These are phyloP conservation scores for Spea bombifrons DNA, from an alignment of 2,113 vertebrate genomes.

Conservation along the genomic window DNA sequence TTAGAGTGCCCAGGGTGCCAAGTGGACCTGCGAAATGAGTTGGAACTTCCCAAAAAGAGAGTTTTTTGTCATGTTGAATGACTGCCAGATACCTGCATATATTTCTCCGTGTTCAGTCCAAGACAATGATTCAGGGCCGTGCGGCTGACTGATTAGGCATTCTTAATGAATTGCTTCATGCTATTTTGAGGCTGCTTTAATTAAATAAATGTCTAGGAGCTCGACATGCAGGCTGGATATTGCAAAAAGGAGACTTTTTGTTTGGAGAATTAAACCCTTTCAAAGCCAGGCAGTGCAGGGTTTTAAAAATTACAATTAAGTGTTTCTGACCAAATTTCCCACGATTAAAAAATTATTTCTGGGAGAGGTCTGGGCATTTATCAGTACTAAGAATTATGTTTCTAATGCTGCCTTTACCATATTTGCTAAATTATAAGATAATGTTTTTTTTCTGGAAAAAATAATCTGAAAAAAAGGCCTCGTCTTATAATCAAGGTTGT, in stretches of 20 bases:
- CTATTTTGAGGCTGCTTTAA: slow-evolving; percentile 41
- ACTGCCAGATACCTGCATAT: slow-evolving; percentile 19
- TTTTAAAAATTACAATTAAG: too few species aligned
- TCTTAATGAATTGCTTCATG: slow-evolving; percentile 44
- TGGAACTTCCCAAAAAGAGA: not conserved
- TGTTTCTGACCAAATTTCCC: too few species aligned
- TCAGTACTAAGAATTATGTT: too few species aligned
- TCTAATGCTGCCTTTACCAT: too few species aligned
- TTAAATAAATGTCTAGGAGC: slow-evolving; percentile 42
- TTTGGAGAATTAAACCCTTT: not conserved
- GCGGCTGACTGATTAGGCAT: slow-evolving; percentile 37
- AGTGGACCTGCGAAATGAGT: not conserved
- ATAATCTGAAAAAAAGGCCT: too few species aligned
- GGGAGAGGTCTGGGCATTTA: too few species aligned
- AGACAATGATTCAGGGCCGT: slow-evolving; percentile 37
- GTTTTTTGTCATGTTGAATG: not conserved
- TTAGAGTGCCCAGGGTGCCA: too few species aligned
- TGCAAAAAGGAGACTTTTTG: not conserved
- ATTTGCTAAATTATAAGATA: too few species aligned
- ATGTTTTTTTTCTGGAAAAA: too few species aligned
- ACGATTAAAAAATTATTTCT: too few species aligned
- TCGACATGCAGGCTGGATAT: not conserved
- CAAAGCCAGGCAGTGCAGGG: not conserved
- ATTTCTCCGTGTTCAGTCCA: slow-evolving; percentile 1
- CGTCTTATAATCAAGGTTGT: too few species aligned